Conservation (phyloP, 1,140 invertebrate species). For the Drosophila tropicalis region DNA sequence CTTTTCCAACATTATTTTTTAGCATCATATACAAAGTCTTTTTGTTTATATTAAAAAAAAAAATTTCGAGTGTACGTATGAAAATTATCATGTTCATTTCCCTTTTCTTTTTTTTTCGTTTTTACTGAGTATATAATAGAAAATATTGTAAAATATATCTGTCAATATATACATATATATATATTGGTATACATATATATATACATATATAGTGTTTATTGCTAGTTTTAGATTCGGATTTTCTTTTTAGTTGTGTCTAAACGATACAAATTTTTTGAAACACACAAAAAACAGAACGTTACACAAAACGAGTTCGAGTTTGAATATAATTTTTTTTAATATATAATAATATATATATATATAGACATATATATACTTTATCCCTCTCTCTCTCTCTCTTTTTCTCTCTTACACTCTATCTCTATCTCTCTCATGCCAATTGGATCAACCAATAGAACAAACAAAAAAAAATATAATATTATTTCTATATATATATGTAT, state of each 20-base stretch:
- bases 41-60: slow-evolving; percentile 73
- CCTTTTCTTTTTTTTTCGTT: slow-evolving; percentile 41
- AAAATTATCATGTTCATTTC: slow-evolving; percentile 41
- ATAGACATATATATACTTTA: slow-evolving; percentile 18
- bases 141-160: slow-evolving; percentile 70
- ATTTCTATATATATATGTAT: neutral
- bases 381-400: slow-evolving; percentile 2
- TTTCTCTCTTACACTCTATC: too few relatives aligned
- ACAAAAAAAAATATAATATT: neutral
- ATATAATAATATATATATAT: slow-evolving; percentile 36
- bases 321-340: slow-evolving; percentile 51
- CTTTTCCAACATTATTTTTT: slow-evolving; percentile 47
- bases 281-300: slow-evolving; percentile 62
- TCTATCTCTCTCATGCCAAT: slow-evolving; percentile 15
- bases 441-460: slow-evolving; percentile 33
- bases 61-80: slow-evolving; percentile 64
- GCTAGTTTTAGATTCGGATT: slow-evolving; percentile 60
- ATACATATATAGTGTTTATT: slow-evolving; percentile 41
- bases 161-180: slow-evolving; percentile 52
- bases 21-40: slow-evolving; percentile 80
- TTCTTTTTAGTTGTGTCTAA: slow-evolving; percentile 42
- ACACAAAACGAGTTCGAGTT: slow-evolving; percentile 54
- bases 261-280: slow-evolving; percentile 40
- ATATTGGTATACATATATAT: slow-evolving; percentile 56
- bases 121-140: slow-evolving; percentile 58